phyloP scores from a whole-genome alignment of 2,888 invertebrate genomes.

The Lasioglossum leucozonium region DNA sequence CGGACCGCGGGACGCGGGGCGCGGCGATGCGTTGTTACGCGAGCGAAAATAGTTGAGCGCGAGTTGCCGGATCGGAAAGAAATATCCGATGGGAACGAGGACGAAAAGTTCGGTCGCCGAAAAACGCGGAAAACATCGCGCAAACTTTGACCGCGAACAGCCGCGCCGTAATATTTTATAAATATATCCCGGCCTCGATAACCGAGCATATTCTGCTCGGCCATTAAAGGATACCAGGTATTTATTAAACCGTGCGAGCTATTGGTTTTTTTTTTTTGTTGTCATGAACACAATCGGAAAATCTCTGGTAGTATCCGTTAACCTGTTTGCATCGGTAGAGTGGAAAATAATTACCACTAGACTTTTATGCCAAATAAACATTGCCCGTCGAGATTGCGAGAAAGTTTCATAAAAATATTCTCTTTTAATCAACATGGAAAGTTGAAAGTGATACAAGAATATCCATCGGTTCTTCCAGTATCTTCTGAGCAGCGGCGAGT shows the following conservation, averaged over 20 bases:
- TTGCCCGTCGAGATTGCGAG: not conserved
- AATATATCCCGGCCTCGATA: not conserved
- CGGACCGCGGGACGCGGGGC: too few relatives aligned
- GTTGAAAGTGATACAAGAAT: too few relatives aligned
- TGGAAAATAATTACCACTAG: not conserved
- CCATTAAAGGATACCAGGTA: not conserved
- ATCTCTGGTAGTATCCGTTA: not conserved
- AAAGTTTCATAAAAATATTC: too few relatives aligned
- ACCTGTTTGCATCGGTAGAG: not conserved
- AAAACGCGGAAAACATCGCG: not conserved
- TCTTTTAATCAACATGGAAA: too few relatives aligned
- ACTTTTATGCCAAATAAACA: not conserved
- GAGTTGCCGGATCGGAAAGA: not conserved
- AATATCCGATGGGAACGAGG: constrained; percentile 1
- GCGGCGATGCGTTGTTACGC: not conserved
- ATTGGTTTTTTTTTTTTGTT: constrained; percentile 4
- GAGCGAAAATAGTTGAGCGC: not conserved
- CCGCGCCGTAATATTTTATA: not conserved
- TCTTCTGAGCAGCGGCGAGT: too few relatives aligned
- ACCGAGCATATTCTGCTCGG: not conserved
- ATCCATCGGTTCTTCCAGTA: too few relatives aligned
- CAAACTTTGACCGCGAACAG: constrained; percentile 13
- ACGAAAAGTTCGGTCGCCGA: not conserved
- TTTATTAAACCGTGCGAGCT: not conserved
- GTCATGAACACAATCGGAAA: not conserved